Conservation (phyloP, 2,888 invertebrate genomes). For the Thereva nobilitata region DNA sequence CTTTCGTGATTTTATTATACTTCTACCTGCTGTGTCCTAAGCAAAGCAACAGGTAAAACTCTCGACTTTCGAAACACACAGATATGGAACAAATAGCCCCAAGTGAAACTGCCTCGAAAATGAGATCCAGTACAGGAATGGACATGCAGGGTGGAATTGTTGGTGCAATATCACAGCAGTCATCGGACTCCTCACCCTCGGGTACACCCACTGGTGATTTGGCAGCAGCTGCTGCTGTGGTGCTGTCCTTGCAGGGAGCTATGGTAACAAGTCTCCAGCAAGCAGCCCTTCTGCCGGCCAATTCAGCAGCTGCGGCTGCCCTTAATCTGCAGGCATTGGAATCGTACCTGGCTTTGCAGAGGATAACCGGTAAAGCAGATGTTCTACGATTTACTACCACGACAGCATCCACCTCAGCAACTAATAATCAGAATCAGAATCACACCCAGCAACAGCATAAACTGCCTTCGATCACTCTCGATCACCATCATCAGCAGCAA, state of each 20-base stretch:
- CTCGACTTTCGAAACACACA: constrained; percentile 1
- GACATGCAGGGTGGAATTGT: constrained; percentile 27
- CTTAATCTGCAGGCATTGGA: constrained; percentile 83
- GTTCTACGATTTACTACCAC: constrained; percentile 62
- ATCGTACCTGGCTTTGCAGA: constrained; percentile 81
- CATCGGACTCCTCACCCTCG: constrained; percentile 35
- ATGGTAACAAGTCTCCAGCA: constrained; percentile 84
- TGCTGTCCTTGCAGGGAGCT: constrained; percentile 80
- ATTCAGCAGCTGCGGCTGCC: constrained; percentile 83
- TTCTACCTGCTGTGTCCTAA: constrained; percentile 37
- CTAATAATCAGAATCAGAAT: constrained; percentile 14
- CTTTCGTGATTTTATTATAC: constrained; percentile 40
- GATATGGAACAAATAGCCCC: constrained; percentile 46
- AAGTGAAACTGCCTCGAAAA: constrained; percentile 44
- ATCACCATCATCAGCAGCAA: constrained; percentile 46
- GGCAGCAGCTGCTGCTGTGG: constrained; percentile 68
- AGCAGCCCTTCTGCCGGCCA: constrained; percentile 78
- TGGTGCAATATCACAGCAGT: constrained; percentile 10
- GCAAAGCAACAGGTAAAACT: neutral
- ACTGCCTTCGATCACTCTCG: constrained; percentile 38
- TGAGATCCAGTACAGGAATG: constrained; percentile 36
- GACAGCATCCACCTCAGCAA: constrained; percentile 37
- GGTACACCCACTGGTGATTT: constrained; percentile 61
- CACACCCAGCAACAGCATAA: constrained; percentile 39
- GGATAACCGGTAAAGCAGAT: constrained; percentile 72